phyloP scores from a whole-genome alignment of 2,797 vertebrate species.

The Leptatherina wallacei region DNA sequence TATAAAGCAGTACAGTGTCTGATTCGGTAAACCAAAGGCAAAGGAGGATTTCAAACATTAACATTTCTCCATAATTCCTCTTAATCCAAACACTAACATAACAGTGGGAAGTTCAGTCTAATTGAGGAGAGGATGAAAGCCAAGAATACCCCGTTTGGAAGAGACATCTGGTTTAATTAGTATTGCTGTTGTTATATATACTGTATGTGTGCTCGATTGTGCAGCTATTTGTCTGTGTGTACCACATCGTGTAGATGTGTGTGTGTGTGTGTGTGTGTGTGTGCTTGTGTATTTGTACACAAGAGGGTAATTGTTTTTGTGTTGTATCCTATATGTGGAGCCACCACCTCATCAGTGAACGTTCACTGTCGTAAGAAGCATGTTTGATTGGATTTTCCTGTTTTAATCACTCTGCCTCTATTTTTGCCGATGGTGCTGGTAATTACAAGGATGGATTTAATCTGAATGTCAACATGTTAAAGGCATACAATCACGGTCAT shows the following conservation, averaged over 20 bases:
- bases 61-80: constrained; percentile 69
- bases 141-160: constrained; percentile 69
- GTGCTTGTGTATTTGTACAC: constrained; percentile 27
- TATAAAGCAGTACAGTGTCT: constrained; percentile 54
- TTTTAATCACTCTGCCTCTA: constrained; percentile 73
- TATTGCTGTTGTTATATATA: constrained; percentile 48
- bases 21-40: constrained; percentile 69
- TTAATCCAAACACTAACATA: constrained; percentile 78
- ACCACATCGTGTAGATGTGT: not conserved
- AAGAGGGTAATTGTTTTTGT: constrained; percentile 60
- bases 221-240: constrained; percentile 6
- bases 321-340: constrained; percentile 40
- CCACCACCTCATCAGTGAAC: constrained; percentile 56
- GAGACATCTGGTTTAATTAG: constrained; percentile 79
- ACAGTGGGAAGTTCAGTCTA: constrained; percentile 71
- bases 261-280: not conserved
- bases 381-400: constrained; percentile 79
- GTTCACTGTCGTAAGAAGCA: constrained; percentile 66
- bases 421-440: constrained; percentile 56
- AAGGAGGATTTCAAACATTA: constrained; percentile 69
- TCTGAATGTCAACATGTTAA: constrained; percentile 69
- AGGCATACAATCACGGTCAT: constrained; percentile 43
- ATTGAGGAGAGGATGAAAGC: constrained; percentile 76
- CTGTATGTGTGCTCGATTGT: constrained; percentile 28
- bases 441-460: constrained; percentile 71